A percentile compares a stretch with the other conserved stretches of the same genome.
Evolutionary conservation across 2,113 vertebrate species (phyloP).

Genomic region (Eupsittula cactorum): DNA sequence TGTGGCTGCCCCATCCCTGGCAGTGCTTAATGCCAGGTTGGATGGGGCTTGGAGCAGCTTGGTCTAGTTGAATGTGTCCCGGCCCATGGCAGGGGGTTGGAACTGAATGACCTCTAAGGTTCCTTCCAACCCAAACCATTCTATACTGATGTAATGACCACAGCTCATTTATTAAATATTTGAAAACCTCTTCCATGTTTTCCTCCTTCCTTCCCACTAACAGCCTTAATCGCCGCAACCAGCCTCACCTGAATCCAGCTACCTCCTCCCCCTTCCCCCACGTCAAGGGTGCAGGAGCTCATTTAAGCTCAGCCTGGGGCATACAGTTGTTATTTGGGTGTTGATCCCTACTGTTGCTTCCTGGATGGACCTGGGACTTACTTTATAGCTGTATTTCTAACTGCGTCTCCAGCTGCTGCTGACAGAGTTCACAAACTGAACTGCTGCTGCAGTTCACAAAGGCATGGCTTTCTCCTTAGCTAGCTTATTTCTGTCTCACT

Average conservation of each 20-base stretch:
- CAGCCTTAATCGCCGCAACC: neutral
- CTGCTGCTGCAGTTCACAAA: neutral
- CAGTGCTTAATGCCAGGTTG: neutral
- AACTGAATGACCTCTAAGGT: neutral
- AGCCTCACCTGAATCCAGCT: neutral
- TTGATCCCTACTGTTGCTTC: neutral
- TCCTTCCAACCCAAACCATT: neutral
- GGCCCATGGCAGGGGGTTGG: neutral
- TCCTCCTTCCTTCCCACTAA: neutral
- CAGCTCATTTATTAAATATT: neutral
- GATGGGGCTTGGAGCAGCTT: neutral
- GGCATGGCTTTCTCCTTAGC: neutral
- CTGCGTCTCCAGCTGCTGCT: neutral
- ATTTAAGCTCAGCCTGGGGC: neutral
- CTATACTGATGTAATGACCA: neutral
- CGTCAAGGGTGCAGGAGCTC: neutral
- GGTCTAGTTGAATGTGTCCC: neutral
- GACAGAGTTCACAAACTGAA: neutral
- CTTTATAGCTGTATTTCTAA: neutral
- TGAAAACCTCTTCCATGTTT: neutral
- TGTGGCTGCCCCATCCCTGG: neutral
- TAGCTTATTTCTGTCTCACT: neutral
- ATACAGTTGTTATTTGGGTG: neutral
- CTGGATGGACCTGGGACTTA: fast-evolving
- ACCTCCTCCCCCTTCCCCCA: fast-evolving